Evolutionary conservation across 1,140 invertebrate genomes (phyloP).

Genomic region (Lucilia cuprina): DNA sequence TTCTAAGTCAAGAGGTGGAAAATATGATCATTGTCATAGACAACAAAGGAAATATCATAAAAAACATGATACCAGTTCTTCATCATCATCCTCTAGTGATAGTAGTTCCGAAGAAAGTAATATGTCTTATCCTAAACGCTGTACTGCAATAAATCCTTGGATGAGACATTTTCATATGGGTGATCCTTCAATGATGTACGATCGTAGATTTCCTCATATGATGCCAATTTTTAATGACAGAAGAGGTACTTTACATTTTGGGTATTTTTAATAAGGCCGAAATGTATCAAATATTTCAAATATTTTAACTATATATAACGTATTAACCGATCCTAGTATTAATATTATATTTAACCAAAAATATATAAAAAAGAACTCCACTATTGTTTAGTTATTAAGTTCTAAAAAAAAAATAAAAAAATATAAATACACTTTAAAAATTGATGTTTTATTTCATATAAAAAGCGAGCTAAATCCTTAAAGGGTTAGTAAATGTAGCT

Average conservation of each 20-base stretch:
- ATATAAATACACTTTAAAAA: neutral
- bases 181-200: neutral
- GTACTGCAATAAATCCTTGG: neutral
- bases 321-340: neutral
- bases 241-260: neutral
- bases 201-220: neutral
- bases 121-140: neutral
- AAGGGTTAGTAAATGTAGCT: constrained; percentile 1
- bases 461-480: neutral
- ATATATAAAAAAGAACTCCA: neutral
- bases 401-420: neutral
- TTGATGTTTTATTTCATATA: neutral
- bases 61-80: neutral
- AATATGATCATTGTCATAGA: neutral
- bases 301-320: neutral
- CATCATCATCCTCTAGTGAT: neutral
- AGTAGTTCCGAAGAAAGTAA: neutral
- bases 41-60: neutral
- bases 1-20: constrained; percentile 22
- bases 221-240: neutral
- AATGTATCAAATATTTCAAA: neutral
- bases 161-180: neutral
- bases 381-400: neutral
- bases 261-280: neutral
- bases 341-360: neutral